A percentile compares a stretch with the other conserved stretches of the same genome.
Evolutionary conservation across 2,888 invertebrate species (phyloP).

Genomic region (Ferrisia virgata): DNA sequence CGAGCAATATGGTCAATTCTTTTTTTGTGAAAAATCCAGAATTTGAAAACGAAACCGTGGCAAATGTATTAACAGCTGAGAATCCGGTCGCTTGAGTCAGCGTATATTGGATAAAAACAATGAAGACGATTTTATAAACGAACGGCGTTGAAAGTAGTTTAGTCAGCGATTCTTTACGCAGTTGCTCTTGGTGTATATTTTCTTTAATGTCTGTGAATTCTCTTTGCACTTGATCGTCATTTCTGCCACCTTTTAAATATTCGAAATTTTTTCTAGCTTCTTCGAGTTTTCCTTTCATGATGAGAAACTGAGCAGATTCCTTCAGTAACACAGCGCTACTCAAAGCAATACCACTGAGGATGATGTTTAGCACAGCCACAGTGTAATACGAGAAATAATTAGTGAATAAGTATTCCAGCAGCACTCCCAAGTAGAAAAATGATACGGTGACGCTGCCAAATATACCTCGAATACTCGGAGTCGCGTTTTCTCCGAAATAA

Average conservation of each 20-base stretch:
- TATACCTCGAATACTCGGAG: conserved; percentile 48
- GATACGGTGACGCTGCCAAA: conserved; percentile 48
- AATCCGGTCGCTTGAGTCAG: background rate
- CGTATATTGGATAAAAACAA: background rate
- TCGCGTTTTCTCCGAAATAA: conserved; percentile 49
- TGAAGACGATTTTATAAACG: background rate
- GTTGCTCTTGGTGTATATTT: background rate
- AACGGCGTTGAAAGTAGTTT: background rate
- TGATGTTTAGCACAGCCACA: conserved; percentile 46
- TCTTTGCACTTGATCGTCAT: background rate
- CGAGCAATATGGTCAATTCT: conserved; percentile 28
- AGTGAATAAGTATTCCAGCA: conserved; percentile 48
- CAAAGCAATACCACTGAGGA: conserved; percentile 46
- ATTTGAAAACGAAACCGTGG: background rate
- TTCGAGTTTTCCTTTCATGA: conserved; percentile 42
- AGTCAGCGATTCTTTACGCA: background rate
- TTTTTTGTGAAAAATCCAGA: background rate
- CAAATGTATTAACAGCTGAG: background rate
- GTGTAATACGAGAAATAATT: conserved; percentile 48
- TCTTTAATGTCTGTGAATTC: background rate
- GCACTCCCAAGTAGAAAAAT: conserved; percentile 49
- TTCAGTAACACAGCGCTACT: conserved; percentile 47
- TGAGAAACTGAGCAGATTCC: conserved; percentile 49
- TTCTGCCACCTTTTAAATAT: background rate
- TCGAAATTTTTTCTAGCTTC: conserved; percentile 33